Evolutionary conservation across 1,140 invertebrate genomes (phyloP), one percentile per base, ranked within the genome.

Genomic region (Micrasema minimum): DNA sequence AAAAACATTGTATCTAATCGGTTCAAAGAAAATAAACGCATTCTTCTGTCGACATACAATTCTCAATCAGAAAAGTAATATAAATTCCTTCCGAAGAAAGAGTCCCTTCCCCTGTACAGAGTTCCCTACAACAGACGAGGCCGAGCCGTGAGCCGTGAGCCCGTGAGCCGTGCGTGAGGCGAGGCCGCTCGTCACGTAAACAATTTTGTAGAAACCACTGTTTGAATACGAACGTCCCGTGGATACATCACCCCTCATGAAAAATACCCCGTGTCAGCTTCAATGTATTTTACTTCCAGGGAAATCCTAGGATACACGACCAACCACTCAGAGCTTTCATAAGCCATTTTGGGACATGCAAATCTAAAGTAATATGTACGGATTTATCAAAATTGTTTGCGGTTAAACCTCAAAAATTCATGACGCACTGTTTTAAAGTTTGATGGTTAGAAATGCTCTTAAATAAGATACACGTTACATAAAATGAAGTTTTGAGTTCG

Each of bases 171-270:
- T 50, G 55, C 53, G 57, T 18, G 57, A 31, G 65, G 65, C 22
- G 65, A 22, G 64, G 62, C 38, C 10, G 65, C 59, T 65, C 46
- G 71, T 51, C 71, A 69, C 71, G 71, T 72, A 72, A 72, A 72
- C 71, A 72, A 72, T 72, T 72, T 72, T 65, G 71, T 57, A 57
- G 71, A 69, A 72, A 72, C 66, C 71, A 68, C 57, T 69, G 71
- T 72, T 72, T 72, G 71, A 72, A 72, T 72, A 72, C 71, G 71
- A 72, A 69, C 70, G 70, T 64, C 65, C 46, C 65, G 53, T 43
- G 69, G 69, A 71, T 71, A 66, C 69, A 71, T 71, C 43, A 59
- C 61, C 70, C 70, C 65, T 3, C 12, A 48, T 61, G 64, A 66
- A 72, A 67, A 67, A 67, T 67, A 72, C 65, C 70, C 64, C 64